These are phyloP conservation scores for Amblyjoppa proteus DNA, from an alignment of 2,888 invertebrate species.

Conservation along the genomic window DNA sequence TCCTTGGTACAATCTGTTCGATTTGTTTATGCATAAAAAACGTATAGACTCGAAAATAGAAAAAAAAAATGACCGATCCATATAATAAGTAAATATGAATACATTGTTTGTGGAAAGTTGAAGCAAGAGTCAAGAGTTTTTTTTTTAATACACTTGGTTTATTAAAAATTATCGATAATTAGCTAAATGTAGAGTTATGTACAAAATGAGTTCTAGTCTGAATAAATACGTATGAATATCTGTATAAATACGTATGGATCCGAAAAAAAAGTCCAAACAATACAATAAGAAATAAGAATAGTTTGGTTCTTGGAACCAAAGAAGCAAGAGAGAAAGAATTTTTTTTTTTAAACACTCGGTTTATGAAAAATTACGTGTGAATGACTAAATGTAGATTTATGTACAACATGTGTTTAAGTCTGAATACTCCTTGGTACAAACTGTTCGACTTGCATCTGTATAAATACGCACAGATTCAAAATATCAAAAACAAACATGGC, in stretches of 20 bases:
- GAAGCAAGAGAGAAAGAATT: neutral
- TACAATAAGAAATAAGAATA: no score
- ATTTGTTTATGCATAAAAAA: no score
- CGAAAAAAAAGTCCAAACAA: no score
- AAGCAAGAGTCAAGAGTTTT: neutral
- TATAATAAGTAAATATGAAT: neutral
- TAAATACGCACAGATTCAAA: neutral
- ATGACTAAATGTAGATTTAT: neutral
- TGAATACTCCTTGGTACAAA: neutral
- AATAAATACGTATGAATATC: neutral
- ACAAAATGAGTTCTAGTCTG: neutral
- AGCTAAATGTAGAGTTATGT: neutral
- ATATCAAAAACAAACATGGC: neutral
- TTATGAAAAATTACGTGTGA: conserved; percentile 52
- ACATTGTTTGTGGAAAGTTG: neutral
- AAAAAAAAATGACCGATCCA: no score
- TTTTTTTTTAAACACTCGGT: neutral
- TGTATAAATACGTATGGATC: neutral
- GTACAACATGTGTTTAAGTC: neutral
- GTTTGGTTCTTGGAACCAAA: neutral
- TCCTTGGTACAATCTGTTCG: no score
- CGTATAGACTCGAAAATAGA: no score
- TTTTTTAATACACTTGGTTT: conserved; percentile 18
- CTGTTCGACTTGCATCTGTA: neutral
- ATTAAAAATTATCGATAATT: conserved; percentile 50